Percentiles rank a stretch among this genome's conserved stretches.
Evolutionary conservation across 2,888 invertebrate species (phyloP).

Genomic region (Dicyrtoma fusca): DNA sequence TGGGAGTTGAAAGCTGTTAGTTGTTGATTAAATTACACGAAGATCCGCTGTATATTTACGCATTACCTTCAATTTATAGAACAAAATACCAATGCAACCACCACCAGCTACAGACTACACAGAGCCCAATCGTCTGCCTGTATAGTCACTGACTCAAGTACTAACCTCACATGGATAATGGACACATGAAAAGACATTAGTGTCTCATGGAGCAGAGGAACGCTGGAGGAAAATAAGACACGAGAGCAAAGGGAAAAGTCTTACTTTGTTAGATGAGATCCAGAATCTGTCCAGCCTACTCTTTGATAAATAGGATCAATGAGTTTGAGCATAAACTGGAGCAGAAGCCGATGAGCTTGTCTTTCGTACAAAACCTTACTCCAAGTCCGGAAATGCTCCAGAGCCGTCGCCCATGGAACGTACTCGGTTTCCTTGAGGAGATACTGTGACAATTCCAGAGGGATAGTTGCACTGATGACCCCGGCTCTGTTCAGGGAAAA

Average conservation of each 20-base stretch:
- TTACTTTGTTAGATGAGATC: constrained; percentile 61
- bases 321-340: constrained; percentile 66
- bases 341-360: constrained; percentile 70
- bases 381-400: constrained; percentile 75
- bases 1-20: neutral
- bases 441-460: constrained; percentile 70
- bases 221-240: constrained; percentile 3
- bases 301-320: constrained; percentile 66
- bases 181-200: neutral
- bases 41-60: too few species aligned
- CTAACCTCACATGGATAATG: too few species aligned
- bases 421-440: constrained; percentile 73
- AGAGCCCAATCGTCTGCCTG: too few species aligned
- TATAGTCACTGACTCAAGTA: too few species aligned
- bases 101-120: too few species aligned
- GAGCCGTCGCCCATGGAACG: constrained; percentile 81
- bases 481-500: constrained; percentile 64
- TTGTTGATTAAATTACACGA: neutral
- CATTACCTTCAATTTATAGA: too few species aligned
- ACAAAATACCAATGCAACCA: too few species aligned
- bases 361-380: constrained; percentile 72
- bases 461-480: constrained; percentile 67
- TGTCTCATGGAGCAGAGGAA: neutral
- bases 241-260: neutral
- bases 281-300: constrained; percentile 70